phyloP scores from a whole-genome alignment of 2,888 invertebrate genomes.

The Strigamia crassipes region DNA sequence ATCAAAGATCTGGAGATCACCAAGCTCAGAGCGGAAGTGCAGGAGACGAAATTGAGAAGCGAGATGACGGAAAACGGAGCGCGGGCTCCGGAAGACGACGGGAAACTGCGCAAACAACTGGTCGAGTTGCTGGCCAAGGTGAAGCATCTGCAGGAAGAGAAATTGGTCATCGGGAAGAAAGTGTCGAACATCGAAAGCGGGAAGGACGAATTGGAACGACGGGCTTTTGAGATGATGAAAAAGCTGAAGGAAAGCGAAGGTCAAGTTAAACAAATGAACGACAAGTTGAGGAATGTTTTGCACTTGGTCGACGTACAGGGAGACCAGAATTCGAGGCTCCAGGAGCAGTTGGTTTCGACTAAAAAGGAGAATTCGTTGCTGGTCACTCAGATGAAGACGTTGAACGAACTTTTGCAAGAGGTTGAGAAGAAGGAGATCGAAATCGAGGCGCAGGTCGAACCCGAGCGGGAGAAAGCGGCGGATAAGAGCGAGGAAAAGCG shows the following conservation, averaged over 20 bases:
- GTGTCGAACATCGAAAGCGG: not conserved
- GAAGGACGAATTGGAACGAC: not conserved
- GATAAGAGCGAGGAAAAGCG: not conserved
- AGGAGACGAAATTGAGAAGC: not conserved
- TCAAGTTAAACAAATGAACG: not conserved
- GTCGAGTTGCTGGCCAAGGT: not conserved
- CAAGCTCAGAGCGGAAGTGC: not conserved
- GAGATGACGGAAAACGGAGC: not conserved
- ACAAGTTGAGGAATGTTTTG: conserved; percentile 18
- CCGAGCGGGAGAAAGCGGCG: not conserved
- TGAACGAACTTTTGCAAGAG: conserved; percentile 43
- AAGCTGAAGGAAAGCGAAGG: conserved; percentile 23
- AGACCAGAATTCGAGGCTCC: conserved; percentile 28
- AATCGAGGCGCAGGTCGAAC: not conserved
- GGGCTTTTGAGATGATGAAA: not conserved
- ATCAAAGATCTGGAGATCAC: conserved; percentile 35
- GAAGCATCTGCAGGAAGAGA: not conserved
- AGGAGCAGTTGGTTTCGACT: conserved; percentile 27
- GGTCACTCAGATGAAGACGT: conserved; percentile 4
- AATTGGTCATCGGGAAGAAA: not conserved
- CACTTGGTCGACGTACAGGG: conserved; percentile 18
- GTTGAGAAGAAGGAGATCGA: conserved; percentile 5
- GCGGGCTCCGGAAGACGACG: not conserved
- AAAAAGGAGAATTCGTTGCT: conserved; percentile 43
- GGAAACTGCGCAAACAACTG: not conserved